Evolutionary conservation across 2,888 invertebrate genomes (phyloP), one percentile per base, ranked within the genome.

Genomic region (Erebia ligea): DNA sequence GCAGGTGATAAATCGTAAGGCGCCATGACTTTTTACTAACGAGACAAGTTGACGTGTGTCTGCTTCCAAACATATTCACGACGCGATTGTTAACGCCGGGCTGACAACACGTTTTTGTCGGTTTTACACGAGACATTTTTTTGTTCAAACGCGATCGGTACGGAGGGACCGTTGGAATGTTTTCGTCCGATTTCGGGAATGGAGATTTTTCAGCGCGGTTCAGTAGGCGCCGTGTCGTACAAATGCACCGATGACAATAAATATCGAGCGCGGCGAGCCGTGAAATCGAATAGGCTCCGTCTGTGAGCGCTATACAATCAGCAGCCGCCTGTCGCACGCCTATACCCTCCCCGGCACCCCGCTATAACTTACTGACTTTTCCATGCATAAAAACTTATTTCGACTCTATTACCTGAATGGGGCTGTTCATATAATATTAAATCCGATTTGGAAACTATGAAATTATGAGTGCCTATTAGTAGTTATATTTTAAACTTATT

Each of bases 281-380:
- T 93, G 92, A 92, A 93, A 93, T 93, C 92, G 92, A 93, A 93
- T 92, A 92, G 92, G 92, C 92, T 91, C 88, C 92, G 91, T 90
- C 91, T 92, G 91, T 90, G 92, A 91, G 88, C 89, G 90, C 89
- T 92, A 92, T 91, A 92, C 92, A 92, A 92, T 92, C 92, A 92
- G 90, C 92, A 88, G 90, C 84, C 86, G 88, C 85, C 88, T 87
- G 90, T 90, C 91, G 89, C 84, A 81, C 84, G 85, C 86, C 85
- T 82, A 80, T 82, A 80, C 84, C 81, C 81, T 78, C 81, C 79
- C 80, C 84, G 54, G 54, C 56, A 13, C 81, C 80, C 80, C 84
- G 78, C 82, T 82, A 84, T 90, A 86, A 91, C 89, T 90, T 89
- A 88, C 86, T 86, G 85, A 86, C 84, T 86, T 84, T 81, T 75